A percentile compares a stretch with the other conserved stretches of the same genome.
These are phyloP conservation scores for Poecilia wingei DNA, from an alignment of 2,797 vertebrate genomes.

Conservation along the genomic window DNA sequence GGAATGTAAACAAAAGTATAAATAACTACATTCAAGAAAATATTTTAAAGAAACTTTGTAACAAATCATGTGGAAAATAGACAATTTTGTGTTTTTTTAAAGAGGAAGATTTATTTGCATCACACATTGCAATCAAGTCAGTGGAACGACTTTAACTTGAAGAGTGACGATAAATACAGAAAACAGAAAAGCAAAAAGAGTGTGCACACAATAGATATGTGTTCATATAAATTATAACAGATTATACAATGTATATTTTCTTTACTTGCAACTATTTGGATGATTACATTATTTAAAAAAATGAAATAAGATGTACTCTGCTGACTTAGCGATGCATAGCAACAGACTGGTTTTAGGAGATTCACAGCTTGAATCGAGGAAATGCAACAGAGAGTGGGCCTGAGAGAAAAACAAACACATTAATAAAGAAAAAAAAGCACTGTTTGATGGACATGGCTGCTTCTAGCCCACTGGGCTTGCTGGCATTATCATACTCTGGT, in stretches of 20 bases:
- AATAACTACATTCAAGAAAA: slow-evolving; percentile 39
- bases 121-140: not conserved
- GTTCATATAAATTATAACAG: not conserved
- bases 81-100: slow-evolving; percentile 32
- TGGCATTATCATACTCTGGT: slow-evolving; percentile 10
- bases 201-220: not conserved
- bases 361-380: slow-evolving; percentile 1
- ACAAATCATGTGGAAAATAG: slow-evolving; percentile 23
- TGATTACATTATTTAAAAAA: not conserved
- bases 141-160: not conserved
- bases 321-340: not conserved
- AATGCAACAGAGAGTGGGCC: not conserved
- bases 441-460: slow-evolving; percentile 3
- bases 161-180: not conserved
- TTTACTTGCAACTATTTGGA: not conserved
- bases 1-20: slow-evolving; percentile 15
- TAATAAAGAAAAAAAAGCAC: not conserved
- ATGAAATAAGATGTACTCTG: not conserved
- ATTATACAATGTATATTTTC: not conserved
- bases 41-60: not conserved
- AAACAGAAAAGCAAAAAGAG: not conserved
- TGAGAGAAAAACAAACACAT: slow-evolving; percentile 6
- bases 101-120: slow-evolving; percentile 28
- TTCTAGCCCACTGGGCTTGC: not conserved
- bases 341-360: not conserved